Percentiles rank a stretch among this genome's conserved stretches.
These are phyloP conservation scores for Saccopteryx leptura DNA, from an alignment of 2,113 vertebrate species.

Conservation along the genomic window DNA sequence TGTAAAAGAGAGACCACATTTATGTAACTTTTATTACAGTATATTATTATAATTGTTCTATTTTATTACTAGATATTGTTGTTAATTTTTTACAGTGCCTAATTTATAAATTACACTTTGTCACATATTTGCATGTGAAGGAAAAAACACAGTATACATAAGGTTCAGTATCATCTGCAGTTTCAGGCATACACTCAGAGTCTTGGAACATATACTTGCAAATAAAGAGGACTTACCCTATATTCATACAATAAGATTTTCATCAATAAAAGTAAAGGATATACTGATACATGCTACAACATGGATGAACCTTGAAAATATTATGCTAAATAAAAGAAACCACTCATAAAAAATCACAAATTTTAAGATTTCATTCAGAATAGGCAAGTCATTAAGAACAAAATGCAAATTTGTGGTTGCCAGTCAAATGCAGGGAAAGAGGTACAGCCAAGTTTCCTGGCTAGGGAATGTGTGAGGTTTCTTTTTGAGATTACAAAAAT, in stretches of 20 bases:
- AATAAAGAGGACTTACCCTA: background rate
- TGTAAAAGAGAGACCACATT: background rate
- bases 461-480: background rate
- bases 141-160: background rate
- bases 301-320: constrained; percentile 10
- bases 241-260: background rate
- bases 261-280: constrained; percentile 14
- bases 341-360: background rate
- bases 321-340: background rate
- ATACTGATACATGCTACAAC: background rate
- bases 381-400: background rate
- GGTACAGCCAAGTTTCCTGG: background rate
- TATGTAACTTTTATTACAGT: background rate
- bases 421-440: background rate
- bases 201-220: background rate
- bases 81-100: background rate
- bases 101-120: background rate
- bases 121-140: background rate
- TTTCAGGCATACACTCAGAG: background rate
- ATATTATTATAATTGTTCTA: background rate
- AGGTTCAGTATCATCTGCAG: background rate
- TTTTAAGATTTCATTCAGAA: background rate
- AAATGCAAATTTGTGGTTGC: background rate
- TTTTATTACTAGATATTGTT: background rate
- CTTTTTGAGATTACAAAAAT: background rate